Evolutionary conservation across 2,797 vertebrate species (phyloP), one percentile per base, ranked within the genome.

Genomic region (Liparis tanakae): DNA sequence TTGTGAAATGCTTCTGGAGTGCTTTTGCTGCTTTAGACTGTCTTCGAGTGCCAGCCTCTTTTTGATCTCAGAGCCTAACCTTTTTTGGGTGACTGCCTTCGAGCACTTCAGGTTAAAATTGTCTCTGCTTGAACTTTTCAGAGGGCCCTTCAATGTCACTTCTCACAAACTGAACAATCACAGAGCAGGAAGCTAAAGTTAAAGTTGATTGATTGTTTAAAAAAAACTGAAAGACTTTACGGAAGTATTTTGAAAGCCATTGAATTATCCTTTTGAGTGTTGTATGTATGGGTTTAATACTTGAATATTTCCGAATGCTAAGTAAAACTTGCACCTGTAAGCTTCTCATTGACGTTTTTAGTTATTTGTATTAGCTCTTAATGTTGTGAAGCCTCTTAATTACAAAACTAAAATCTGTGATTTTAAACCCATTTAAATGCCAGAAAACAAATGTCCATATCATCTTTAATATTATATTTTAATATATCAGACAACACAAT

Each of bases 31-130:
- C 68, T 67, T 79, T 58, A 53, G 53, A 68, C 73, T 67, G 70
- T 81, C 85, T 88, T 73, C 68, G 43, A 77, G 64, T 36, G 46
- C 48, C 12, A 57, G 39, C 9, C 15, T 76, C 72, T 75, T 87
- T 88, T 72, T 87, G 81, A 90, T 87, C 72, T 75, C 54, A 76
- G 55, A 78, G 62, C 48, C n/a, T 10, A 20, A 70, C 22, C 61
- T 75, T 72, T 82, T 84, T 66, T 68, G 34, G 64, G 55, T 20
- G 48, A 60, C 43, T 80, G 70, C 73, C 81, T 78, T 57, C 18
- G 2, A 83, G 77, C 69, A 70, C 61, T 80, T 79, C 50, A 69
- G 37, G 51, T 74, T 81, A 48, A 76, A 86, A 76, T 67, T 9
- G 69, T 34, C 50, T 76, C 53, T 57, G 66, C 73, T 82, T 76